phyloP scores from a whole-genome alignment of 2,888 invertebrate genomes.

The Eupithecia subfuscata region DNA sequence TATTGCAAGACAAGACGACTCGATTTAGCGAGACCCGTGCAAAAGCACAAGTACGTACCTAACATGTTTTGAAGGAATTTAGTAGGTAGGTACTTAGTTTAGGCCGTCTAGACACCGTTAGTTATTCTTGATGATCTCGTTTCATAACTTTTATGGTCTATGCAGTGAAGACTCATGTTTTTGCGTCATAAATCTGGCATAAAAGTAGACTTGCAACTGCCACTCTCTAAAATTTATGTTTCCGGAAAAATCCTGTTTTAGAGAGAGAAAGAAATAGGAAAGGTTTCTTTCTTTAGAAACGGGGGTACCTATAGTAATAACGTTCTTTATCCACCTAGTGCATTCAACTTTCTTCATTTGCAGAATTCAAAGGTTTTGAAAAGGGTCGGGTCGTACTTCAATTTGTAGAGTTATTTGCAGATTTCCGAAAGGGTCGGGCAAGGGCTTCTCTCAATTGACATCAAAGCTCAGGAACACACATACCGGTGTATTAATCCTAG shows the following conservation, averaged over 20 bases:
- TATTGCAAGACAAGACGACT: slow-evolving; percentile 34
- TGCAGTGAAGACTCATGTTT: neutral
- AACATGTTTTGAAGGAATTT: slow-evolving; percentile 3
- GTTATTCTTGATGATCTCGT: slow-evolving; percentile 5
- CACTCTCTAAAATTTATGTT: neutral
- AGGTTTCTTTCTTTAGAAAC: neutral
- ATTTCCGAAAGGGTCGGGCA: slow-evolving; percentile 17
- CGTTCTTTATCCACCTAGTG: neutral
- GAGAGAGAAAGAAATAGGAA: neutral
- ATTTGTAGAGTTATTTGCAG: slow-evolving; percentile 19
- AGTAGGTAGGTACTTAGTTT: slow-evolving; percentile 2
- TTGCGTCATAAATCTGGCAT: neutral
- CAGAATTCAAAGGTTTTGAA: neutral
- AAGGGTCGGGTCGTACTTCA: slow-evolving; percentile 12
- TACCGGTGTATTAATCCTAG: slow-evolving; percentile 19
- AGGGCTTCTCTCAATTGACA: slow-evolving; percentile 24
- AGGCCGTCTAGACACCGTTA: slow-evolving; percentile 9
- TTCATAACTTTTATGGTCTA: slow-evolving; percentile 7
- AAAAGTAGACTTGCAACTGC: neutral
- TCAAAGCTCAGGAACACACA: slow-evolving; percentile 23
- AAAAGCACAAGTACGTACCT: slow-evolving; percentile 15
- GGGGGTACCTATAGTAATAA: neutral
- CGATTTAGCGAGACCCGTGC: neutral
- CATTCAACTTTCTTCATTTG: neutral
- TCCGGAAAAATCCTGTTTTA: neutral